Percentiles rank a stretch among this genome's conserved stretches.
Conservation (phyloP, 2,113 vertebrate species). For the Cairina moschata region DNA sequence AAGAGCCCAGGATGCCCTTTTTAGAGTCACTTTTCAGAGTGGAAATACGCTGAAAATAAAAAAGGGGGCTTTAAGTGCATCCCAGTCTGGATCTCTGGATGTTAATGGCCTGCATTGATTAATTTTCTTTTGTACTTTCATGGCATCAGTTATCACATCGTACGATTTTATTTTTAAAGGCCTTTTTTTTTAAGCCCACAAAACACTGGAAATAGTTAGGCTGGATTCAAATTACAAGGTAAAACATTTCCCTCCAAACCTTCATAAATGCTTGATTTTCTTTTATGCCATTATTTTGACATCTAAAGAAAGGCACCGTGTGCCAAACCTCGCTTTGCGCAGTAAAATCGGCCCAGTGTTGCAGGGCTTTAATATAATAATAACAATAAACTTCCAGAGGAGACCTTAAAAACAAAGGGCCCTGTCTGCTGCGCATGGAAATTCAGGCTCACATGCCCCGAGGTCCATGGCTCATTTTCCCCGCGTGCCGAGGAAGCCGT, state of each 20-base stretch:
- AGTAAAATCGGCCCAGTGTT: constrained; percentile 9
- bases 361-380: constrained; percentile 21
- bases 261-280: not conserved
- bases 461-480: not conserved
- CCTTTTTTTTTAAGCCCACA: constrained; percentile 1
- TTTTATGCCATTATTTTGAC: constrained; percentile 14
- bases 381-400: constrained; percentile 45
- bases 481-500: rapidly evolving
- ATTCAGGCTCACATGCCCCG: not conserved
- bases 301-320: constrained; percentile 5
- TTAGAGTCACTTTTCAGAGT: not conserved
- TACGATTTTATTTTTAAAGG: not conserved
- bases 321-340: constrained; percentile 31
- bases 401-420: constrained; percentile 22
- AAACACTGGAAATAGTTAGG: constrained; percentile 29
- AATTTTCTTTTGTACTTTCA: constrained; percentile 32
- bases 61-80: not conserved
- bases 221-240: constrained; percentile 24
- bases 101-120: not conserved
- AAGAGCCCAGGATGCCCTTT: not conserved
- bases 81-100: not conserved
- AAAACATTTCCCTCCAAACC: constrained; percentile 48
- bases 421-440: not conserved
- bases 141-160: not conserved
- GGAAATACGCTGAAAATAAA: not conserved